Evolutionary conservation across 2,888 invertebrate species (phyloP), one percentile per base, ranked within the genome.

Genomic region (Brachyopa scutellaris): DNA sequence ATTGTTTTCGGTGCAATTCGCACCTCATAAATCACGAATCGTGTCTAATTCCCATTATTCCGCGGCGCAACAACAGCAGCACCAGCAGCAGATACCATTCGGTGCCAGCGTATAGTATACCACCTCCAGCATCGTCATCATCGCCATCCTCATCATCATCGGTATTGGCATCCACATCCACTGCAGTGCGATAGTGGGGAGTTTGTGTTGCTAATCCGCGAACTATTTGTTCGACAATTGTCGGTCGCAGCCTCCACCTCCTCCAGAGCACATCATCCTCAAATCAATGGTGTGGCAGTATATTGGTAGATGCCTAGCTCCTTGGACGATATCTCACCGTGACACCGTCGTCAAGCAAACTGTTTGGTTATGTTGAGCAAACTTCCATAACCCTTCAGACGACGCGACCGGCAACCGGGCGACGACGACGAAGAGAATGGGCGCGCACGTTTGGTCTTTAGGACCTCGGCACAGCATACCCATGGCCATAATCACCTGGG

Each of bases 11-110:
- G 87, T 88, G 87, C 88, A 89, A 89, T 89, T 89, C 88, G 87
- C 89, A 89, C 89, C 89, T 89, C 88, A 89, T 89, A 89, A 89
- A 89, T 89, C 89, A 88, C 87, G 87, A 89, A 88, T 88, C 89
- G 89, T 89, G 89, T 88, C 88, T 86, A 88, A 88, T 86, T 86
- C 85, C 84, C 85, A 87, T 86, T 84, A 84, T 82, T 83, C 61
- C 72, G 66, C 47, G 66, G 77, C 38, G 29, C 51, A 45, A 51
- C 49, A 61, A 42, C 78, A 42, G 77, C 62, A 49, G 36, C 74
- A 31, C 29, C 49, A 73, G 23, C 40, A 31, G 33, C 55, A 59
- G 61, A 66, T 61, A 45, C 66, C 29, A 72, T 47, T 51, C n/a
- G 26, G 4, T 26, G 26, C 51, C 26, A 36, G 61, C 31, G n/a